A percentile compares a stretch with the other conserved stretches of the same genome.
Conservation (phyloP, 2,888 invertebrate species). For the Chrysina gloriosa region DNA sequence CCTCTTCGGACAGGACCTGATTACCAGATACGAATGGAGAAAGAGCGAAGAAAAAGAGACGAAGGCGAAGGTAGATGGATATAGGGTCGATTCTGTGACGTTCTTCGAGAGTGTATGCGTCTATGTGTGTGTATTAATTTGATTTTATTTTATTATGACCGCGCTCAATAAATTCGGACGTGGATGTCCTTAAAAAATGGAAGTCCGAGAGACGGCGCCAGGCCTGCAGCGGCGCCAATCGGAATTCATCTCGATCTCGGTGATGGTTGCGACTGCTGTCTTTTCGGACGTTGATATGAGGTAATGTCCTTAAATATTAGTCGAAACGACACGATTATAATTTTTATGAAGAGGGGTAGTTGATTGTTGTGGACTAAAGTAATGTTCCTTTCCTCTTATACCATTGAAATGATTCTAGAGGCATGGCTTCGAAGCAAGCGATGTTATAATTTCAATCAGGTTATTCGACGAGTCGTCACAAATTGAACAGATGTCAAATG, state of each 20-base stretch:
- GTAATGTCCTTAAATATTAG: background rate
- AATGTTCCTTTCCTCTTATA: background rate
- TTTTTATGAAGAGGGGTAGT: background rate
- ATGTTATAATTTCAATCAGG: background rate
- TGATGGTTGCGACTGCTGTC: background rate
- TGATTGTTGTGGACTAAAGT: background rate
- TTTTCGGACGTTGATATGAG: background rate
- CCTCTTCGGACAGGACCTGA: conserved; percentile 14
- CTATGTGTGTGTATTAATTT: conserved; percentile 60
- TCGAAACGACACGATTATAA: background rate
- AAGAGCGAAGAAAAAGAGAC: background rate
- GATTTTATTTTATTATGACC: conserved; percentile 64
- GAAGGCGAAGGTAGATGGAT: background rate
- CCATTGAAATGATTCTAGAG: background rate
- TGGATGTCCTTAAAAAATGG: conserved; percentile 56
- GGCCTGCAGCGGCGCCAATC: conserved; percentile 61
- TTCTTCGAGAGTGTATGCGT: background rate
- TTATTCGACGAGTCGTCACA: conserved; percentile 8
- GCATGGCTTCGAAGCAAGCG: background rate
- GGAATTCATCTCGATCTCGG: conserved; percentile 47
- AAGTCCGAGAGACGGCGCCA: conserved; percentile 59
- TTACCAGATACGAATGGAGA: no score
- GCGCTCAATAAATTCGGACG: conserved; percentile 61
- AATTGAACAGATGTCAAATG: conserved; percentile 55
- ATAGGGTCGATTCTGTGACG: background rate